phyloP scores from a whole-genome alignment of 2,888 invertebrate species.

The Drosophila percnosoma region DNA sequence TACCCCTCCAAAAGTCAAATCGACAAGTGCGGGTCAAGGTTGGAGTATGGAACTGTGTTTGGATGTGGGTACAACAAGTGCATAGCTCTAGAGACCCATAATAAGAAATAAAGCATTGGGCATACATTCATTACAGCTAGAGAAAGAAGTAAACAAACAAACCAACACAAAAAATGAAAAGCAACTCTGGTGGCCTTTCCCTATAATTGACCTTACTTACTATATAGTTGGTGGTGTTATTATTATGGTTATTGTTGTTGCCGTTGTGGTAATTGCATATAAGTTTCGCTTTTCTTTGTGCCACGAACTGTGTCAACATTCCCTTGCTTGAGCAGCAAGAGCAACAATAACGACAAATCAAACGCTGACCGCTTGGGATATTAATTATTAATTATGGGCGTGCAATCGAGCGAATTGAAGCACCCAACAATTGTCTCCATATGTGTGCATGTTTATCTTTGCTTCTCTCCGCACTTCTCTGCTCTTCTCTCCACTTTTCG shows the following conservation, averaged over 20 bases:
- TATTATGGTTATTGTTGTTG: conserved; percentile 13
- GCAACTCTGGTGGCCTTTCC: conserved; percentile 60
- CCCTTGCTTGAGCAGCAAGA: conserved; percentile 17
- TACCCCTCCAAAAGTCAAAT: conserved; percentile 25
- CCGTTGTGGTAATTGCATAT: conserved; percentile 53
- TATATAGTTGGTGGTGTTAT: conserved; percentile 4
- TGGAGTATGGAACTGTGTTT: neutral
- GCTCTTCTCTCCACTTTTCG: neutral
- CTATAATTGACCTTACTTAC: conserved; percentile 69
- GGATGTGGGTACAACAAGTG: neutral
- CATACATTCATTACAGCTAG: conserved; percentile 25
- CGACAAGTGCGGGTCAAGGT: conserved; percentile 11
- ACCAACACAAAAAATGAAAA: conserved; percentile 1
- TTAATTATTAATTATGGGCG: conserved; percentile 67
- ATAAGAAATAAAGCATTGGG: conserved; percentile 37
- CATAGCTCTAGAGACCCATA: conserved; percentile 38
- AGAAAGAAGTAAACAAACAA: conserved; percentile 36
- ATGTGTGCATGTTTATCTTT: conserved; percentile 24
- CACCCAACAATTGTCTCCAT: conserved; percentile 43
- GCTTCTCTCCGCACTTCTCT: neutral
- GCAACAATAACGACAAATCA: conserved; percentile 16
- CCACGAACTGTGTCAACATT: conserved; percentile 44
- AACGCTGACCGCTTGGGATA: conserved; percentile 39
- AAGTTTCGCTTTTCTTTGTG: conserved; percentile 17
- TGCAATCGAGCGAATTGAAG: conserved; percentile 44